Evolutionary conservation across 2,888 invertebrate species (phyloP).

Genomic region (Agriotes lineatus): DNA sequence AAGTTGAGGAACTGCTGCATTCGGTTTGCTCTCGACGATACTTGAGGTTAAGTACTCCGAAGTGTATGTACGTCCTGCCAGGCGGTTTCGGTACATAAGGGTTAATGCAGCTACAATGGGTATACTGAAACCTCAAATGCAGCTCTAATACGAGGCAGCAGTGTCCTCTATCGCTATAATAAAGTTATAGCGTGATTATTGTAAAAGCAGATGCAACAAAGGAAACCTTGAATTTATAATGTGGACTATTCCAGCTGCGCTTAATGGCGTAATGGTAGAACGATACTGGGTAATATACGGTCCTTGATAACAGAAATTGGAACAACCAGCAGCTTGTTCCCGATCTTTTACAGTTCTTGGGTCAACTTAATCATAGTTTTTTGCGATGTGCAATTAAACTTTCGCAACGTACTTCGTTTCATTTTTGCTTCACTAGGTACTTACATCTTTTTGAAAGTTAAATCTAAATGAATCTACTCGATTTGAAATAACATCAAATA

Average conservation of each 20-base stretch:
- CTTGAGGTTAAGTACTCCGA: background rate
- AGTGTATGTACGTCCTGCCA: background rate
- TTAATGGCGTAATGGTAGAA: background rate
- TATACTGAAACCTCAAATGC: background rate
- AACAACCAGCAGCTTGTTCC: background rate
- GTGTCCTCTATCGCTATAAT: background rate
- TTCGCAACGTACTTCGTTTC: no score
- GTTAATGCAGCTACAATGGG: background rate
- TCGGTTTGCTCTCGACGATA: background rate
- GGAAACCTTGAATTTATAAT: background rate
- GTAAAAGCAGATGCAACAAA: background rate
- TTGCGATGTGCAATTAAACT: no score
- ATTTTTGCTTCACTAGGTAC: no score
- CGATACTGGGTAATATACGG: background rate
- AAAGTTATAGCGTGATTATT: slow-evolving; percentile 1
- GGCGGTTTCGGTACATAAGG: background rate
- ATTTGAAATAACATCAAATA: no score
- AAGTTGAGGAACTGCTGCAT: background rate
- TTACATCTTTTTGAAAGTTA: no score
- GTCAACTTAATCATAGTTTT: no score
- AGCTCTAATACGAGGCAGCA: background rate
- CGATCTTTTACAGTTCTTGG: background rate
- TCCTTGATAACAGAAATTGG: no score
- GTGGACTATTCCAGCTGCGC: background rate
- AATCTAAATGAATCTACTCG: no score